A percentile compares a stretch with the other conserved stretches of the same genome.
Conservation (phyloP, 2,797 vertebrate genomes). For the Threskiornis aethiopicus region DNA sequence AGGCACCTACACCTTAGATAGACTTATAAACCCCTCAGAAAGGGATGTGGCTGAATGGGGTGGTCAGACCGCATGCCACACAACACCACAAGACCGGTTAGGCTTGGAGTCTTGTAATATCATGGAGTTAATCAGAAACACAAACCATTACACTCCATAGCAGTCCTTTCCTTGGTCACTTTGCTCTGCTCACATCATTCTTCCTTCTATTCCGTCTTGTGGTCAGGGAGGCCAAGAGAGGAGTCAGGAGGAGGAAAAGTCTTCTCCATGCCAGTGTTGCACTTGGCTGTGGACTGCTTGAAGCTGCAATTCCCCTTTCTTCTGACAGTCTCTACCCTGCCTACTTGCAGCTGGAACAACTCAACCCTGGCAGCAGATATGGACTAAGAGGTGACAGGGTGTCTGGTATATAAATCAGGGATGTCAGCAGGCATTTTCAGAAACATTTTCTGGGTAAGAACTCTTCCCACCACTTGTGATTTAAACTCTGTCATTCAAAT, state of each 20-base stretch:
- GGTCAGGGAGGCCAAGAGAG: background rate
- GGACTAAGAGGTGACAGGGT: background rate
- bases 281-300: background rate
- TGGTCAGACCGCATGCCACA: accelerated
- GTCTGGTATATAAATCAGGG: background rate
- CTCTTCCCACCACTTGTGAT: background rate
- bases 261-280: background rate
- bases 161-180: background rate
- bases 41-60: background rate
- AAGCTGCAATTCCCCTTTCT: background rate
- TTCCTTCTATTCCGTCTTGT: background rate
- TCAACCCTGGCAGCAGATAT: background rate
- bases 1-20: background rate
- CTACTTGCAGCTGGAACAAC: background rate
- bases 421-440: background rate
- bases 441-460: background rate
- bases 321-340: background rate
- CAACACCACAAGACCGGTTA: background rate
- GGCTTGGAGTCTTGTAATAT: background rate
- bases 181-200: accelerated
- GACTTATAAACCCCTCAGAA: background rate
- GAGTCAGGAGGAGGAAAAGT: background rate
- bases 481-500: background rate
- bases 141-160: background rate
- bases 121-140: background rate